A percentile compares a stretch with the other conserved stretches of the same genome.
Evolutionary conservation across 2,888 invertebrate genomes (phyloP).

Genomic region (Apamea sordens): DNA sequence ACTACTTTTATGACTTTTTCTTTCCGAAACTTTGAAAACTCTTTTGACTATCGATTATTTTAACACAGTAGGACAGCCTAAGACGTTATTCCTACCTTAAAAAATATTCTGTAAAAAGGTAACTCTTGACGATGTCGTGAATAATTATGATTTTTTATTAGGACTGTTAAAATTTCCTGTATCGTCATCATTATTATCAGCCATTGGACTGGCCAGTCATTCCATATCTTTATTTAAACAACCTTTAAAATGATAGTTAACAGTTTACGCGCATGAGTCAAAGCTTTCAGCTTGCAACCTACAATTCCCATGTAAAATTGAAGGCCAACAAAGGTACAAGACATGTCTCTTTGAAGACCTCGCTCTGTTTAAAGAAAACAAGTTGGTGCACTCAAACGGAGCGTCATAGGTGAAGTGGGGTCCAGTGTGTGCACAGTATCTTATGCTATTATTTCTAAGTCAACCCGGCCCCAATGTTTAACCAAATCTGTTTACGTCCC

Average conservation of each 20-base stretch:
- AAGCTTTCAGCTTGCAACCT: conserved; percentile 61
- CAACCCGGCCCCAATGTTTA: conserved; percentile 86
- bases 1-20: conserved; percentile 23
- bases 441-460: conserved; percentile 89
- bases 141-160: background rate
- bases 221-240: conserved; percentile 50
- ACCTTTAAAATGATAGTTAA: conserved; percentile 46
- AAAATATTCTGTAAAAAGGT: background rate
- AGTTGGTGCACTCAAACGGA: conserved; percentile 85
- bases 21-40: background rate
- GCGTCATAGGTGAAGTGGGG: conserved; percentile 85
- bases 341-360: conserved; percentile 72
- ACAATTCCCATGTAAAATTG: conserved; percentile 68
- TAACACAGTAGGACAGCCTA: background rate
- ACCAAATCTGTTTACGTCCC: conserved; percentile 86
- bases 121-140: background rate
- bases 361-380: conserved; percentile 88
- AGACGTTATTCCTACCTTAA: background rate
- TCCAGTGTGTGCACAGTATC: conserved; percentile 84
- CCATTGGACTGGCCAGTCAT: conserved; percentile 28
- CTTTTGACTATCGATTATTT: background rate
- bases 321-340: conserved; percentile 70
- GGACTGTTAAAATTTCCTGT: background rate
- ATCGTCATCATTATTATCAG: conserved; percentile 33
- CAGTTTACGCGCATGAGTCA: conserved; percentile 43